These are phyloP conservation scores for Drosophila eohydei DNA, from an alignment of 2,888 invertebrate genomes.

Conservation along the genomic window DNA sequence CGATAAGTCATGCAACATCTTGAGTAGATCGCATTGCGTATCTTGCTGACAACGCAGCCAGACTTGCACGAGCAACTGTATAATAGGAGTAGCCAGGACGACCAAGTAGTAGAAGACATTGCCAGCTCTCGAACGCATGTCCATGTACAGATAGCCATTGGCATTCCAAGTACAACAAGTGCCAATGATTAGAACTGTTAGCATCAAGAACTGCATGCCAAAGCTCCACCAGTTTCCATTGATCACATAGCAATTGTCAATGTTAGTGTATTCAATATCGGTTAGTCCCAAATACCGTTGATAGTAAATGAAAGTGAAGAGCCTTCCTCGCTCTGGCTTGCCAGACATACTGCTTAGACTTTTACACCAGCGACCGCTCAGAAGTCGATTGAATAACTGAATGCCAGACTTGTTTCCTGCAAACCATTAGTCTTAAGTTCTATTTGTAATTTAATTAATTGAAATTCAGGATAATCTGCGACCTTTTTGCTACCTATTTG, in stretches of 20 bases:
- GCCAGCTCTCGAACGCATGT: slow-evolving; percentile 13
- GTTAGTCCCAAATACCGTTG: slow-evolving; percentile 40
- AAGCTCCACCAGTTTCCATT: slow-evolving; percentile 8
- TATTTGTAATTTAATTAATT: slow-evolving; percentile 1
- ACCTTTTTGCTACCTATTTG: too few relatives aligned
- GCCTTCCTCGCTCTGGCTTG: not conserved
- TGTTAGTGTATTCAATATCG: slow-evolving; percentile 32
- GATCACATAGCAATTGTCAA: slow-evolving; percentile 13
- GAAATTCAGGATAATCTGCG: not conserved
- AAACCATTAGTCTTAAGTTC: too few relatives aligned
- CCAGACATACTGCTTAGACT: not conserved
- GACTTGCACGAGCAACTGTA: slow-evolving; percentile 12
- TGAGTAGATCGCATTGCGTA: slow-evolving; percentile 20
- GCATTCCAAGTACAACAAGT: not conserved
- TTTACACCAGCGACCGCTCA: not conserved
- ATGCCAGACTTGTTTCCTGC: not conserved
- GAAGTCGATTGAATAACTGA: slow-evolving; percentile 5
- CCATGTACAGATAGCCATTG: not conserved
- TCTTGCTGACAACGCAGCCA: slow-evolving; percentile 34
- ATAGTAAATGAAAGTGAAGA: slow-evolving; percentile 26
- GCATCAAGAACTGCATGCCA: slow-evolving; percentile 2
- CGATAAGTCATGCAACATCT: slow-evolving; percentile 15
- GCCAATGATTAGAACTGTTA: not conserved
- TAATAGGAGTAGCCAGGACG: not conserved
- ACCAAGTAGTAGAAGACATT: not conserved